Percentiles rank a stretch among this genome's conserved stretches.
Evolutionary conservation across 2,797 vertebrate genomes (phyloP).

Genomic region (Limosa lapponica): DNA sequence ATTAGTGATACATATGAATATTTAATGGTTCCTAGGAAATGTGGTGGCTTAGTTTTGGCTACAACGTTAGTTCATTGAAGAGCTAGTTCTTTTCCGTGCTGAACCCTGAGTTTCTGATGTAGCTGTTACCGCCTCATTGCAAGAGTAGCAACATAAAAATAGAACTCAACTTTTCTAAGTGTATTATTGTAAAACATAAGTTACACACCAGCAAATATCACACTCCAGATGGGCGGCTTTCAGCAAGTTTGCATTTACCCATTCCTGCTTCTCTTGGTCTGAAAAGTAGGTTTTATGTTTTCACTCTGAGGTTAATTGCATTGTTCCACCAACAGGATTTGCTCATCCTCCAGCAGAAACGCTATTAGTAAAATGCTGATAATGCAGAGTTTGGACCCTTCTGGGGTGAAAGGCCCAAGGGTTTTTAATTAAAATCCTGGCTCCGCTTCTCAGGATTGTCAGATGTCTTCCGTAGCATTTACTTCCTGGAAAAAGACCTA

Average conservation of each 20-base stretch:
- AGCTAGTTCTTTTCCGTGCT: neutral
- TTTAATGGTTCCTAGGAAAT: conserved; percentile 41
- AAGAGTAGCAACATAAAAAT: conserved; percentile 1
- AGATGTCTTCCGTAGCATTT: neutral
- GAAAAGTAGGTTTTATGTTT: neutral
- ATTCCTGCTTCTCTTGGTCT: conserved; percentile 9
- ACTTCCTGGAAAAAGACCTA: neutral
- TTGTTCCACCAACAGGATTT: neutral
- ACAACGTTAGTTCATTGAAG: neutral
- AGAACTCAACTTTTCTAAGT: neutral
- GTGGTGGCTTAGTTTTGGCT: neutral
- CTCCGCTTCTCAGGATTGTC: neutral
- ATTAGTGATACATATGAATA: conserved; percentile 21
- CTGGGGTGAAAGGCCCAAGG: neutral
- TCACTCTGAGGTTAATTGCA: neutral
- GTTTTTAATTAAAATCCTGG: neutral
- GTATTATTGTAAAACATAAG: neutral
- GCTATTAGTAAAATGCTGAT: neutral
- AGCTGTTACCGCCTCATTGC: neutral
- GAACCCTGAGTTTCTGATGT: neutral
- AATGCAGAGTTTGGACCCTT: neutral
- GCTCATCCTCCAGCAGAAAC: neutral
- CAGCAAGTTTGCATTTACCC: neutral
- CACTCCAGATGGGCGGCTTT: neutral
- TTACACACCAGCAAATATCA: conserved; percentile 17